These are phyloP conservation scores for Morone saxatilis DNA, from an alignment of 2,113 vertebrate genomes.

Conservation along the genomic window DNA sequence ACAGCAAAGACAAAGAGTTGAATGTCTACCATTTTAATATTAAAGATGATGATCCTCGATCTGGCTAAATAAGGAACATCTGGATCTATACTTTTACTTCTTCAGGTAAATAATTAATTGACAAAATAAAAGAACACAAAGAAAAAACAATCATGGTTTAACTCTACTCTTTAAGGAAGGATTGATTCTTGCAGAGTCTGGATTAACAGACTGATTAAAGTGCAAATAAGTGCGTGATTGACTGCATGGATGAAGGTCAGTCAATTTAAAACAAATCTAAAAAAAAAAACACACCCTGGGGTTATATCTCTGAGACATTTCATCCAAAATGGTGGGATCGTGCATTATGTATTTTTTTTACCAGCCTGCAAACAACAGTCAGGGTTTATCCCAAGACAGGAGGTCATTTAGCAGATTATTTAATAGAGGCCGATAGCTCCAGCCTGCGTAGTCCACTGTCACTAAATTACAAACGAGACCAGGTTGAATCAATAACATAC, in stretches of 20 bases:
- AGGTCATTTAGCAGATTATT: conserved; percentile 15
- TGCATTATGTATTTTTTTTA: conserved; percentile 38
- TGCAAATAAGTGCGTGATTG: conserved; percentile 16
- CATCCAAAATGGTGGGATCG: conserved; percentile 65
- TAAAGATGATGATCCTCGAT: neutral
- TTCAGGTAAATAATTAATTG: neutral
- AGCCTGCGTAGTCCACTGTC: conserved; percentile 17
- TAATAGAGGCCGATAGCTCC: conserved; percentile 25
- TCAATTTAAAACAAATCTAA: conserved; percentile 1
- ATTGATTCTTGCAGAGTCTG: neutral
- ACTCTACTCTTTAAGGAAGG: neutral
- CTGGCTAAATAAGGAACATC: neutral
- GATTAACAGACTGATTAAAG: conserved; percentile 26
- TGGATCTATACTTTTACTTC: neutral
- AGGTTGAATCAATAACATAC: neutral
- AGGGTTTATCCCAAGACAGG: neutral
- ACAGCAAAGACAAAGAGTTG: neutral
- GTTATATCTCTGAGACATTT: conserved; percentile 17
- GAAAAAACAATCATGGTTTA: neutral
- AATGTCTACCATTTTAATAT: neutral
- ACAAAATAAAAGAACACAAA: neutral
- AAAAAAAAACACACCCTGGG: conserved; percentile 10
- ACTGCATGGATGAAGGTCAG: conserved; percentile 16
- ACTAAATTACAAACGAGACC: conserved; percentile 14
- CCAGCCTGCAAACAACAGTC: conserved; percentile 5